phyloP scores from a whole-genome alignment of 2,797 vertebrate genomes.

The Silurus lanzhouensis region DNA sequence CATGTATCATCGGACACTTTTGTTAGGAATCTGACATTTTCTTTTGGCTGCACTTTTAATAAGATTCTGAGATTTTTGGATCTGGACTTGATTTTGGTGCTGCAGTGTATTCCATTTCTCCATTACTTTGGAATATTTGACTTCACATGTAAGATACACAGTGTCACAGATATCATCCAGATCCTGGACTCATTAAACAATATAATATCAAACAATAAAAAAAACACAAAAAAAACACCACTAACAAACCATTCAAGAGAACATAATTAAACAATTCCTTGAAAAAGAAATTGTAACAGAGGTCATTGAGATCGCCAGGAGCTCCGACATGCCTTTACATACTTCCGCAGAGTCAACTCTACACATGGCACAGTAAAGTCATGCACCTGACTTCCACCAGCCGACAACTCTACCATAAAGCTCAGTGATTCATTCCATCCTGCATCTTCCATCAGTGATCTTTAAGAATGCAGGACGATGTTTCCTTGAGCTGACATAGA shows the following conservation, averaged over 20 bases:
- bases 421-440: background rate
- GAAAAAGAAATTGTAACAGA: background rate
- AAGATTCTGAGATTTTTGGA: too few species aligned
- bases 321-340: background rate
- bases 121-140: background rate
- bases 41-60: background rate
- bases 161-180: background rate
- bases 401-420: conserved; percentile 9
- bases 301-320: background rate
- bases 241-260: background rate
- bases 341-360: background rate
- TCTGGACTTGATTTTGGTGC: background rate
- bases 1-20: background rate
- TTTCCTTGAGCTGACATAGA: conserved; percentile 17
- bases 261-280: background rate
- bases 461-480: background rate
- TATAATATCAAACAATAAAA: background rate
- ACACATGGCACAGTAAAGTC: conserved; percentile 1
- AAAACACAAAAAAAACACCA: too few species aligned
- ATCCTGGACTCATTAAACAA: background rate
- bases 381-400: conserved; percentile 9
- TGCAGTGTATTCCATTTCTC: background rate
- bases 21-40: background rate
- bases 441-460: background rate
- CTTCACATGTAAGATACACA: background rate